Percentiles rank a stretch among this genome's conserved stretches.
Conservation (phyloP, 2,888 invertebrate genomes). For the Tortrix viridana region DNA sequence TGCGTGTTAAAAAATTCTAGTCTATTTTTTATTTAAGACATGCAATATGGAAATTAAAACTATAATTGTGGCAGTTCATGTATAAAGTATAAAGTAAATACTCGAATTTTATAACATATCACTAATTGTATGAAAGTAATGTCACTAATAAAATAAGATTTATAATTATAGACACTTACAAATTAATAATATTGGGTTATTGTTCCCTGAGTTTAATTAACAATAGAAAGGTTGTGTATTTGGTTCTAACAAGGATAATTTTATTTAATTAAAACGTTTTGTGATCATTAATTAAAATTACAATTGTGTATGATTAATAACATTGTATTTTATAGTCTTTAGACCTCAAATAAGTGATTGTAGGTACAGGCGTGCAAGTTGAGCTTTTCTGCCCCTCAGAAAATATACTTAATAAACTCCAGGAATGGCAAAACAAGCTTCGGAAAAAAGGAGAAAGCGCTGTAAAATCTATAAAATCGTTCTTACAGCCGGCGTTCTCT, state of each 20-base stretch:
- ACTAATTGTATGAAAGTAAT: constrained; percentile 17
- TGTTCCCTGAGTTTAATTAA: not conserved
- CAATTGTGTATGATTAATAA: constrained; percentile 15
- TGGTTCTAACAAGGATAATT: constrained; percentile 22
- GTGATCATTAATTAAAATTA: constrained; percentile 16
- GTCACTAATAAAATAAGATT: not conserved
- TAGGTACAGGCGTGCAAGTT: too few relatives aligned
- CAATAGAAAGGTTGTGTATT: constrained; percentile 28
- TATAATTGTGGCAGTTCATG: not conserved
- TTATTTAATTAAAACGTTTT: constrained; percentile 7
- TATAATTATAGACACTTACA: not conserved
- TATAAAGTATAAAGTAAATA: not conserved
- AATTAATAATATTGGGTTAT: not conserved
- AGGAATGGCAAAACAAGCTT: too few relatives aligned
- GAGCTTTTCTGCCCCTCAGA: too few relatives aligned
- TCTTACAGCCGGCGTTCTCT: too few relatives aligned
- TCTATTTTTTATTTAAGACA: too few relatives aligned
- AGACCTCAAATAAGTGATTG: not conserved
- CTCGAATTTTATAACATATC: constrained; percentile 37
- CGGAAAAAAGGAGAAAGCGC: too few relatives aligned
- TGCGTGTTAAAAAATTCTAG: not conserved
- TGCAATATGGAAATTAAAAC: not conserved
- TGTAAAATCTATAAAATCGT: too few relatives aligned
- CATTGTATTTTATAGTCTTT: constrained; percentile 21
- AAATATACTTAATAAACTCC: too few relatives aligned